Base-by-base conservation (phyloP, 2,113 vertebrate species). In the Rhabdornis inornatus region DNA sequence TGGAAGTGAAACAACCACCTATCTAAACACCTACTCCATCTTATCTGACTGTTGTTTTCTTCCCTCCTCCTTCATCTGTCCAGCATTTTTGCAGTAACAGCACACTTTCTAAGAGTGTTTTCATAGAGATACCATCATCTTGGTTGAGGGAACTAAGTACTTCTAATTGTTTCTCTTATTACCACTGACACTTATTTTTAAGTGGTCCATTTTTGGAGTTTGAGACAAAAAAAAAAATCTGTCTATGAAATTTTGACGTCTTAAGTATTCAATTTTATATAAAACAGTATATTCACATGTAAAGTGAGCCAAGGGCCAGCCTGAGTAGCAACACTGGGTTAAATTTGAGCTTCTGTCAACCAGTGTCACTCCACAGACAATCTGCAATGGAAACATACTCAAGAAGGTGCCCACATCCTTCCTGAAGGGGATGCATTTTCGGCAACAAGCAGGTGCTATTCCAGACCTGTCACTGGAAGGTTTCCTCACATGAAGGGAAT, bases 331-430 rank as follows among this genome's bases (percentile, higher is more conserved):
- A 12, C 15, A 45, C 14, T 15, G 18, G 23, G 30, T 66, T 84
- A 63, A n/a, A 66, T 37, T 3, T 63, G 30, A 45, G 39, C 6
- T 66, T n/a, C 60, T 59, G 23, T 63, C 37, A 71, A 45, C 8
- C 52, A 24, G 9, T 0, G 1, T 5, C 0, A 0, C 27, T 85
- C 87, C 63, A 39, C 1, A 16, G 7, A n/a, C 33, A 39, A 45
- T 59, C 49, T 69, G 56, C 88, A 59, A 42, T 19, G 21, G 56
- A 71, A 84, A 55, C 19, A 11, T 0, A 1, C 50, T 93, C 22
- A 39, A 65, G 40, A 90, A 35, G 13, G 13, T 42, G 45, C 40
- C 50, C 53, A 57, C 20, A 20, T 24, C 40, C 30, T 49, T 79
- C 40, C 68, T 83, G 40, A 90, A 88, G 49, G 24, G 22, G 11